A percentile compares a stretch with the other conserved stretches of the same genome.
Evolutionary conservation across 2,113 vertebrate species (phyloP).

Genomic region (Mormoops blainvillei): DNA sequence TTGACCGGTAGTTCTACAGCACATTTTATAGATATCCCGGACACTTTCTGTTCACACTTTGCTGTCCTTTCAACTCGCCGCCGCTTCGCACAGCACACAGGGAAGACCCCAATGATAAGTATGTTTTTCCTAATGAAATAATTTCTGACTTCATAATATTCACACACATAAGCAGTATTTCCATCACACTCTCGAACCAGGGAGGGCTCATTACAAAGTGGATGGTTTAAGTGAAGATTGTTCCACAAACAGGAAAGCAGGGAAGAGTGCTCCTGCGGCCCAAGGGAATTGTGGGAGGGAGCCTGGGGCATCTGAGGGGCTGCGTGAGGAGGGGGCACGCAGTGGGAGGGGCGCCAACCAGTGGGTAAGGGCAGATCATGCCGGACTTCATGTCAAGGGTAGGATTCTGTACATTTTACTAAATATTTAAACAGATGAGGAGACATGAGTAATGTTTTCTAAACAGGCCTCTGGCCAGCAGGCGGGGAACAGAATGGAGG

Average conservation of each 20-base stretch:
- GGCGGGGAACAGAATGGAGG: neutral
- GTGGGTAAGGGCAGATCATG: neutral
- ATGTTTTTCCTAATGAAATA: neutral
- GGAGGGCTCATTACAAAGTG: neutral
- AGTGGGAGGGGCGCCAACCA: neutral
- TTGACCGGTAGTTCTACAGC: neutral
- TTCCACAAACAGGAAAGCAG: neutral
- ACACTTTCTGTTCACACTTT: neutral
- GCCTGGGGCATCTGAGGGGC: no score
- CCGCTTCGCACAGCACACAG: neutral
- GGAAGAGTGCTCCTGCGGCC: neutral
- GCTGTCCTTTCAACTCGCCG: neutral
- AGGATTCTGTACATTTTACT: neutral
- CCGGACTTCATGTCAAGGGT: neutral
- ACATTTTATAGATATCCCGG: neutral
- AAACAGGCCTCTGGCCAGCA: neutral
- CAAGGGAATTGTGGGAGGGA: fast-evolving
- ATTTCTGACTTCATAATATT: neutral
- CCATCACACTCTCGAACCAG: neutral
- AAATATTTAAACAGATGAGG: neutral
- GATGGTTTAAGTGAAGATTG: neutral
- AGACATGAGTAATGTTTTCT: neutral
- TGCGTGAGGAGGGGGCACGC: no score
- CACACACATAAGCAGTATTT: neutral
- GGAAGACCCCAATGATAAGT: neutral